These are phyloP conservation scores for Neopipo cinnamomea DNA, from an alignment of 2,113 vertebrate species.

Conservation along the genomic window DNA sequence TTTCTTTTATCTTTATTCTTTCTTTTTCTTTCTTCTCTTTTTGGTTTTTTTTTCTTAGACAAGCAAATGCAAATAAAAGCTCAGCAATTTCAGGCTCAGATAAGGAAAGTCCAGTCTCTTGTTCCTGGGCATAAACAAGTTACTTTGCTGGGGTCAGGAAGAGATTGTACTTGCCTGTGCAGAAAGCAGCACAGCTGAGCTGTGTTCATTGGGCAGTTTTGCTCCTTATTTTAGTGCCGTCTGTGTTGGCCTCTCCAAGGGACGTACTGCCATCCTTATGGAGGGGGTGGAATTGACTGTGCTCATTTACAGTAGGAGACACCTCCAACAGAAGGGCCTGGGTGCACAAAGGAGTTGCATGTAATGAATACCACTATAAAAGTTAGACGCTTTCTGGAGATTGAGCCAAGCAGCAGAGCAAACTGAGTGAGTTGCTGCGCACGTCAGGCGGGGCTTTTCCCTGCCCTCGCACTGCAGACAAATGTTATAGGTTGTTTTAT, in stretches of 20 bases:
- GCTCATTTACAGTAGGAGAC: neutral
- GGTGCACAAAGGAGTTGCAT: neutral
- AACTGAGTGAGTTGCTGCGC: neutral
- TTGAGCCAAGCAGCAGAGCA: neutral
- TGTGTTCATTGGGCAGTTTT: neutral
- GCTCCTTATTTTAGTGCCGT: neutral
- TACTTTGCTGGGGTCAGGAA: neutral
- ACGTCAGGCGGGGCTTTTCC: neutral
- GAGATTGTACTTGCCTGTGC: neutral
- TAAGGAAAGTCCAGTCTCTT: neutral
- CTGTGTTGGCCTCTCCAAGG: neutral
- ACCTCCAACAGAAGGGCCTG: neutral
- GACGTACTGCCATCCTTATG: neutral
- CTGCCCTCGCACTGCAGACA: neutral
- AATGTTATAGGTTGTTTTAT: neutral
- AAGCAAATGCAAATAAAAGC: constrained; percentile 13
- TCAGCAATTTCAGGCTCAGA: neutral
- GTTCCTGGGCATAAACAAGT: neutral
- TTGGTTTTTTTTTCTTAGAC: neutral
- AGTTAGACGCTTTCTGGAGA: neutral
- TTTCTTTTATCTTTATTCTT: neutral
- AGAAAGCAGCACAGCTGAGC: neutral
- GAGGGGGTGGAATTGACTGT: neutral
- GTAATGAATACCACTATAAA: neutral
- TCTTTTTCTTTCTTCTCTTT: neutral